A percentile compares a stretch with the other conserved stretches of the same genome.
Conservation (phyloP, 2,797 vertebrate species). For the Clarias fuscus region DNA sequence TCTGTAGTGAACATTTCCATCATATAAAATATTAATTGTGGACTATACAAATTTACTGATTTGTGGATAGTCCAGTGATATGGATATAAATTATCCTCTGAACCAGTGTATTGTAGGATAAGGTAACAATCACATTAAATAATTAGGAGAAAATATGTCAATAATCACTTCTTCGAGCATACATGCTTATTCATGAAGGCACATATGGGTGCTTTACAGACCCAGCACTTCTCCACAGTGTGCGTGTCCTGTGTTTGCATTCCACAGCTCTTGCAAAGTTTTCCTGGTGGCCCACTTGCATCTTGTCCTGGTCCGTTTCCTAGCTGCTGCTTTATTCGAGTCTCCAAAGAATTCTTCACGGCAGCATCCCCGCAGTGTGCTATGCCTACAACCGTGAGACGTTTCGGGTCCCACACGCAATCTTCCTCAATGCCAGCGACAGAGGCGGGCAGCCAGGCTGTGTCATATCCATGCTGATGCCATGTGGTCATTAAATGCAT, state of each 20-base stretch:
- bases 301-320: background rate
- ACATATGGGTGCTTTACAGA: slow-evolving; percentile 53
- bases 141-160: background rate
- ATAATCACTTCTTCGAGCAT: slow-evolving; percentile 39
- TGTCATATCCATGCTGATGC: slow-evolving; percentile 62
- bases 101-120: background rate
- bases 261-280: slow-evolving; percentile 50
- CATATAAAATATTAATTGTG: background rate
- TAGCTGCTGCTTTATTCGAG: slow-evolving; percentile 49
- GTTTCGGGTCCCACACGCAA: slow-evolving; percentile 60
- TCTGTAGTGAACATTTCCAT: background rate
- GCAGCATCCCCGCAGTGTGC: slow-evolving; percentile 51
- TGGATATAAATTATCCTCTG: background rate
- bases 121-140: background rate
- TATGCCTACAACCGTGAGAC: slow-evolving; percentile 56
- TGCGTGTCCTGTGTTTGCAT: slow-evolving; percentile 42
- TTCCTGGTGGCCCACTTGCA: background rate
- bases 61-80: background rate
- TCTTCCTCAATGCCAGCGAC: slow-evolving; percentile 52
- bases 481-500: slow-evolving; percentile 19
- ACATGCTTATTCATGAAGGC: slow-evolving; percentile 58
- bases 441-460: slow-evolving; percentile 56
- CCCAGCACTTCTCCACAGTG: slow-evolving; percentile 54
- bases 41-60: background rate
- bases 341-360: slow-evolving; percentile 48